Percentiles rank a stretch among this genome's conserved stretches.
Evolutionary conservation across 2,113 vertebrate species (phyloP).

Genomic region (Lepisosteus osseus): DNA sequence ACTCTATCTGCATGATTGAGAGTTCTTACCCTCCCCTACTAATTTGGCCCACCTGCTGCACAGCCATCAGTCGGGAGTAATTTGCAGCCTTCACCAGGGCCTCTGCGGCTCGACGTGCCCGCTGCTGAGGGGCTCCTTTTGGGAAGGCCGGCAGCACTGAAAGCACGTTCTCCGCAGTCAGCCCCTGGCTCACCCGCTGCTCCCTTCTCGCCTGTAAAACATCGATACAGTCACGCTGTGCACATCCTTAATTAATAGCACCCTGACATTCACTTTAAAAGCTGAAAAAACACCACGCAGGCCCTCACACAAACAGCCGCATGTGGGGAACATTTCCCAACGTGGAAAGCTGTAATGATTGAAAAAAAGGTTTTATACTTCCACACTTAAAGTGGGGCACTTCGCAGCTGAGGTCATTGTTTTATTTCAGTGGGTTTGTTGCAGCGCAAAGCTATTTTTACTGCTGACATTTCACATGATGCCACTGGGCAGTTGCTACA

Average conservation of each 20-base stretch:
- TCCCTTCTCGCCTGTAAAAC: conserved; percentile 42
- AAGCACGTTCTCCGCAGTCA: conserved; percentile 43
- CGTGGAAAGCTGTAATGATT: too few species aligned
- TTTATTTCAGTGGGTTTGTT: conserved; percentile 11
- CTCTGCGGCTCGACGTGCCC: conserved; percentile 44
- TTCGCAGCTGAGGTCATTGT: conserved; percentile 22
- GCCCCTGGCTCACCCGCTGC: conserved; percentile 39
- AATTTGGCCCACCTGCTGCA: conserved; percentile 40
- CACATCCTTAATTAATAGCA: conserved; percentile 1
- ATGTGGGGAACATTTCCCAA: too few species aligned
- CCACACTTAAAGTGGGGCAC: conserved; percentile 11
- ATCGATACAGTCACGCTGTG: conserved; percentile 10
- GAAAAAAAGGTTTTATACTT: conserved; percentile 23
- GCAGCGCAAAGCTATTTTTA: neutral
- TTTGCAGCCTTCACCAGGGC: conserved; percentile 48
- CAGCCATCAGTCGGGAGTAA: conserved; percentile 45
- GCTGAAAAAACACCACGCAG: conserved; percentile 15
- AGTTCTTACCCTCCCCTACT: neutral
- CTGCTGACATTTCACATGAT: conserved; percentile 4
- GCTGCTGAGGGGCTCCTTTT: conserved; percentile 37
- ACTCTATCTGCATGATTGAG: neutral
- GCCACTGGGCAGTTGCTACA: conserved; percentile 13
- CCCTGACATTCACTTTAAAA: conserved; percentile 24
- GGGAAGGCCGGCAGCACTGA: conserved; percentile 40
- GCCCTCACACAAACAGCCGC: neutral